phyloP scores from a whole-genome alignment of 2,797 vertebrate species.

The Gymnoscopelus microlampas region DNA sequence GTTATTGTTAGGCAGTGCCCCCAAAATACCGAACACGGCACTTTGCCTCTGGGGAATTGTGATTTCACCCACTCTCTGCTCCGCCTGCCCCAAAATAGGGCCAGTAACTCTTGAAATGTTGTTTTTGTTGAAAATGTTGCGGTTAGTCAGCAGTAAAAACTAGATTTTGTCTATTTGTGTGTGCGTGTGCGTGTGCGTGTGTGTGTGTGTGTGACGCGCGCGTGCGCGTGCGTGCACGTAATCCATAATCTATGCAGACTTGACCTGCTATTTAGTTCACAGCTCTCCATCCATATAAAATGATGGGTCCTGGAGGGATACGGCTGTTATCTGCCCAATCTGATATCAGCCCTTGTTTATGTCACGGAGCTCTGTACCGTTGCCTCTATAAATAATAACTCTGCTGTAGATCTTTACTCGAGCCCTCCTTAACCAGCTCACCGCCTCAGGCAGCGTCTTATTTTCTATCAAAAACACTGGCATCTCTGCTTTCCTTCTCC shows the following conservation, averaged over 20 bases:
- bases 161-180: too few species aligned
- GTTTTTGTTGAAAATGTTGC: too few species aligned
- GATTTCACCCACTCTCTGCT: too few species aligned
- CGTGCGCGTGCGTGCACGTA: too few species aligned
- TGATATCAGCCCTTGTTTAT: slow-evolving; percentile 34
- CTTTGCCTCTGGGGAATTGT: too few species aligned
- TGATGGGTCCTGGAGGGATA: slow-evolving; percentile 35
- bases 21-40: too few species aligned
- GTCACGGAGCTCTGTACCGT: slow-evolving; percentile 30
- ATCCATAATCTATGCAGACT: background rate
- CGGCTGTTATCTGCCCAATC: slow-evolving; percentile 29
- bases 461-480: slow-evolving; percentile 52
- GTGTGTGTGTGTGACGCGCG: too few species aligned
- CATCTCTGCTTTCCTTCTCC: slow-evolving; percentile 37
- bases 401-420: slow-evolving; percentile 39
- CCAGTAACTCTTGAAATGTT: too few species aligned
- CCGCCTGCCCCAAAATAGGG: too few species aligned
- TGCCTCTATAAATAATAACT: slow-evolving; percentile 50
- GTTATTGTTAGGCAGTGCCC: too few species aligned
- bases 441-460: slow-evolving; percentile 49
- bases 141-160: too few species aligned
- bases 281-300: slow-evolving; percentile 30
- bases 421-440: slow-evolving; percentile 30
- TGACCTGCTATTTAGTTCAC: slow-evolving; percentile 21
- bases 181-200: too few species aligned